These are phyloP conservation scores for Clivina fossor DNA, from an alignment of 2,888 invertebrate genomes.

Conservation along the genomic window DNA sequence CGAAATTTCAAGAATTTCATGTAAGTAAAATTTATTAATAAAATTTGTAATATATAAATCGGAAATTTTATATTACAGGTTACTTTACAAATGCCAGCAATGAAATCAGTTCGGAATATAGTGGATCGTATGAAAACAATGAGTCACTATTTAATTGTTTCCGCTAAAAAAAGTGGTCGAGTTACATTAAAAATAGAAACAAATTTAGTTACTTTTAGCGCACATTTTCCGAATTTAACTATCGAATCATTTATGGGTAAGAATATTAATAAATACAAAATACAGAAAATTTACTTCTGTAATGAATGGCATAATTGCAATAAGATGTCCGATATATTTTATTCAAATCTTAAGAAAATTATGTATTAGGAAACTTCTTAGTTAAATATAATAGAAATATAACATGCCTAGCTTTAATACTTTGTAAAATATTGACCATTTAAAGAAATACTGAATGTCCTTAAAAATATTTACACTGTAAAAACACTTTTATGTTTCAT, in stretches of 20 bases:
- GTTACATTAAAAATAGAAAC: conserved; percentile 76
- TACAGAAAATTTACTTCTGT: neutral
- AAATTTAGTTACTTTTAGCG: conserved; percentile 77
- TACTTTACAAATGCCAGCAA: conserved; percentile 73
- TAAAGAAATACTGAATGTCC: too few relatives aligned
- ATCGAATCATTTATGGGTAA: conserved; percentile 63
- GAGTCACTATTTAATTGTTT: conserved; percentile 68
- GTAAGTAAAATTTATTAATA: conserved; percentile 55
- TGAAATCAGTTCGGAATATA: conserved; percentile 75
- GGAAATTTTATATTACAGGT: conserved; percentile 59
- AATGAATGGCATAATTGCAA: conserved; percentile 2
- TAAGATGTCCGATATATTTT: too few relatives aligned
- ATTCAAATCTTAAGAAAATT: too few relatives aligned
- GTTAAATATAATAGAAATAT: too few relatives aligned
- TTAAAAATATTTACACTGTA: too few relatives aligned
- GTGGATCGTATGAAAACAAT: conserved; percentile 84
- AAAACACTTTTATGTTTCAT: too few relatives aligned
- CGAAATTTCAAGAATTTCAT: conserved; percentile 71
- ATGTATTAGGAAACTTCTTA: too few relatives aligned
- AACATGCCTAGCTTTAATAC: too few relatives aligned
- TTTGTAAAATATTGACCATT: too few relatives aligned
- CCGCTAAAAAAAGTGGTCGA: conserved; percentile 71
- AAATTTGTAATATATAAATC: conserved; percentile 13
- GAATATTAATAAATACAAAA: conserved; percentile 15
- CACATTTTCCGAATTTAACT: conserved; percentile 74